A percentile compares a stretch with the other conserved stretches of the same genome.
phyloP scores from a whole-genome alignment of 2,113 vertebrate species.

The Zosterops hypoxanthus region DNA sequence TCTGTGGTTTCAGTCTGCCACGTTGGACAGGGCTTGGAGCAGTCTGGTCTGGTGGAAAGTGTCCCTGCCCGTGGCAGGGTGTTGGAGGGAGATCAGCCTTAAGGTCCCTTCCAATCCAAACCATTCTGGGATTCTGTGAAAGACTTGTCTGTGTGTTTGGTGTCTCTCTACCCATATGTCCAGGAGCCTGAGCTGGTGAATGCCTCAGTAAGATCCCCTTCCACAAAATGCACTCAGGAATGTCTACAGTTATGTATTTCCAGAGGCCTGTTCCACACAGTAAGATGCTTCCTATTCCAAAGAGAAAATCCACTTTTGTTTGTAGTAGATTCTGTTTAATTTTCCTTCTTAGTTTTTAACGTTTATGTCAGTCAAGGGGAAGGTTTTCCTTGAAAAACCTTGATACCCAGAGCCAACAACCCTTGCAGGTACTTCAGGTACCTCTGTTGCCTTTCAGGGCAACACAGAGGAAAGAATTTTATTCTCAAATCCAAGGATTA shows the following conservation, averaged over 20 bases:
- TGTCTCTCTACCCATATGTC: rapidly evolving
- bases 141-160: not conserved
- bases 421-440: not conserved
- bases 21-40: not conserved
- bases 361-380: not conserved
- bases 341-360: not conserved
- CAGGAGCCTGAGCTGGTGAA: not conserved
- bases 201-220: not conserved
- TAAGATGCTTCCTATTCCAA: not conserved
- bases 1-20: not conserved
- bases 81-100: not conserved
- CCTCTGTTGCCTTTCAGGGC: not conserved
- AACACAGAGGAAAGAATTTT: not conserved
- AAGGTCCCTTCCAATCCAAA: not conserved
- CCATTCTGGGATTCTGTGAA: not conserved
- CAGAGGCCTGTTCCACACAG: not conserved
- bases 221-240: not conserved
- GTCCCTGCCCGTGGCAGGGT: not conserved
- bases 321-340: not conserved
- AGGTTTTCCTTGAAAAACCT: not conserved
- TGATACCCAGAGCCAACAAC: not conserved
- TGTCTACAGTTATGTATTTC: rapidly evolving
- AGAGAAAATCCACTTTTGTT: not conserved
- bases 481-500: not conserved
- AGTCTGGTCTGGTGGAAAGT: not conserved